Evolutionary conservation across 2,797 vertebrate genomes (phyloP), one percentile per base, ranked within the genome.

Genomic region (Prunella strophiata): DNA sequence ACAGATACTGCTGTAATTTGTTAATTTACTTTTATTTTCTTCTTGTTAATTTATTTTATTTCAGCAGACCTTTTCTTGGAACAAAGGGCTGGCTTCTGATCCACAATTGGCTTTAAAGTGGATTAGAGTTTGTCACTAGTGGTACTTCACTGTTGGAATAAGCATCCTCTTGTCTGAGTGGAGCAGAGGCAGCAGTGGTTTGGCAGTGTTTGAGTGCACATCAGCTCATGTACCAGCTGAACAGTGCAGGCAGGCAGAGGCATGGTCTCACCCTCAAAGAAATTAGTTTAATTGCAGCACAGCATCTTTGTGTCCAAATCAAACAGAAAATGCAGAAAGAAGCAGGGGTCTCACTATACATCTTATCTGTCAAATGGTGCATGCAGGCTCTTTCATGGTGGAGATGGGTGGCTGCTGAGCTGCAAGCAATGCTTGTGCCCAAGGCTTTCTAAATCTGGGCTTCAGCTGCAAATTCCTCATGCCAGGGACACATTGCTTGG

Each of bases 401-500:
- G 14, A 23, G 13, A 18, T 48, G 43, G 22, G n/a, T 7, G 16
- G 51, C 59, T 75, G 58, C 13, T 57, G 72, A 19, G 11, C n/a
- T 81, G 32, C 52, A 20, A 23, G 23, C 1, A 2, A 1, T 73
- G n/a, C 43, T 73, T 47, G 23, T 36, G 67, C 20, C 32, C 2
- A 3, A 20, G 27, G 7, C 48, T 63, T 13, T 55, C 25, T 72
- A 34, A 67, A 26, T 2, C 0, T 32, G 52, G 32, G 43, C 47
- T 78, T 91, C 16, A 47, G 0, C 15, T 51, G 23, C 21, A 12
- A 21, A 45, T 36, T 76, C 21, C n/a, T 78, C 16, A 0, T 0
- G 1, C 32, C 29, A 23, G 8, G 23, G 13, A 38, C 12, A 7
- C 10, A 1, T 1, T 7, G 1, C 16, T 20, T n/a, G 34, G 11